A percentile compares a stretch with the other conserved stretches of the same genome.
These are phyloP conservation scores for Melieria omissa DNA, from an alignment of 2,888 invertebrate species.

Conservation along the genomic window DNA sequence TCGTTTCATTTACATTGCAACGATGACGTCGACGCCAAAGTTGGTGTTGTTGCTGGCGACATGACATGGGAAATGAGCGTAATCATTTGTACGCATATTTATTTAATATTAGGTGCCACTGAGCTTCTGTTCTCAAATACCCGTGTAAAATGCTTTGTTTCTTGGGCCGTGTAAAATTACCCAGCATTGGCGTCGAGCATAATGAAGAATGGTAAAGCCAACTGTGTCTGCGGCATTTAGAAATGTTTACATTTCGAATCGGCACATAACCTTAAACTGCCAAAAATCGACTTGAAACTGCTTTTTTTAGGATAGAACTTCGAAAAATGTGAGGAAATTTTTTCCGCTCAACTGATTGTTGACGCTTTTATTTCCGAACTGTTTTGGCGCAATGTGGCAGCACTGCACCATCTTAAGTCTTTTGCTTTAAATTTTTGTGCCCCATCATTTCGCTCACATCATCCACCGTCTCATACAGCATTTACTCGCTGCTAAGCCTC, in stretches of 20 bases:
- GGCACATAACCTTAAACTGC: constrained; percentile 17
- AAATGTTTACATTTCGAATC: neutral
- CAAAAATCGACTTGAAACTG: neutral
- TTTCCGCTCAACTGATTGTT: too few relatives aligned
- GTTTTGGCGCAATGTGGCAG: too few relatives aligned
- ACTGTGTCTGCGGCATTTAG: too few relatives aligned
- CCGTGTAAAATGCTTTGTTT: too few relatives aligned
- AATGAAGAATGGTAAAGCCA: too few relatives aligned
- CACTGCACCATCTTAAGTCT: too few relatives aligned
- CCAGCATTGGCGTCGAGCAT: too few relatives aligned
- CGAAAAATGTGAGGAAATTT: too few relatives aligned
- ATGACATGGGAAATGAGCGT: constrained; percentile 47
- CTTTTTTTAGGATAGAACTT: too few relatives aligned
- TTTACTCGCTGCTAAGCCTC: constrained; percentile 23
- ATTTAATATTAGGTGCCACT: constrained; percentile 24
- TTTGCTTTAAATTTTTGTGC: neutral
- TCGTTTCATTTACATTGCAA: constrained; percentile 20
- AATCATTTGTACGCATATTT: constrained; percentile 26
- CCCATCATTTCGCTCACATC: constrained; percentile 6
- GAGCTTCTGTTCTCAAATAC: constrained; percentile 9
- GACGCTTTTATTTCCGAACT: too few relatives aligned
- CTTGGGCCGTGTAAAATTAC: too few relatives aligned
- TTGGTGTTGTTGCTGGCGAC: constrained; percentile 3
- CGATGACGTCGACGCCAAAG: constrained; percentile 12
- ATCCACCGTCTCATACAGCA: constrained; percentile 20